Percentiles rank a stretch among this genome's conserved stretches.
Conservation (phyloP, 2,888 invertebrate species). For the Halictus quadricinctus region DNA sequence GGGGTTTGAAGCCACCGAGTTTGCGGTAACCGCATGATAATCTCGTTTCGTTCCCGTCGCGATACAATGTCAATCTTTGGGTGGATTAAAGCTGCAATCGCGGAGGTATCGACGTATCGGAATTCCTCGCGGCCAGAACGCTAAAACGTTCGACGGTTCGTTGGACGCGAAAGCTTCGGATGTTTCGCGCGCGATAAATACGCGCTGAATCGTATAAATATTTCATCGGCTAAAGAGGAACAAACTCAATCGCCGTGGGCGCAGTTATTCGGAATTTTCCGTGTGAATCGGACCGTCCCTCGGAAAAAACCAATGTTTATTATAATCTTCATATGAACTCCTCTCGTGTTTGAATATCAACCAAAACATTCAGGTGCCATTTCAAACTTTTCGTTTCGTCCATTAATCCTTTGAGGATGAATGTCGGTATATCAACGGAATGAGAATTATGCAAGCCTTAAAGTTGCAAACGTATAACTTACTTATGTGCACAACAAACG, state of each 20-base stretch:
- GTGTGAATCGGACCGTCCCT: neutral
- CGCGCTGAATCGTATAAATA: conserved; percentile 9
- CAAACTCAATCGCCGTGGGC: neutral
- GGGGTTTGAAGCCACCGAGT: neutral
- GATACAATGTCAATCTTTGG: conserved; percentile 25
- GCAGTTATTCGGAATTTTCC: neutral
- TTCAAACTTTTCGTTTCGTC: neutral
- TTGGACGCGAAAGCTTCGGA: conserved; percentile 19
- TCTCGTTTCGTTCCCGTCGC: conserved; percentile 10
- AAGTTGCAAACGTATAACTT: neutral
- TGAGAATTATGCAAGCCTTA: neutral
- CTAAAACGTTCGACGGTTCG: conserved; percentile 22
- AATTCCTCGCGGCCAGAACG: conserved; percentile 13
- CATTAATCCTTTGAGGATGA: neutral
- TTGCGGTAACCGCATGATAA: conserved; percentile 21
- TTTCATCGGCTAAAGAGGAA: conserved; percentile 4
- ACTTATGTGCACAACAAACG: neutral
- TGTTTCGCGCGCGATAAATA: conserved; percentile 1
- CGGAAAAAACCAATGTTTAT: neutral
- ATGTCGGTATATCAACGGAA: too few relatives aligned
- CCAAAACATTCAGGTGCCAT: neutral
- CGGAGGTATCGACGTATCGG: conserved; percentile 18
- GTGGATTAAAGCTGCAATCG: conserved; percentile 19
- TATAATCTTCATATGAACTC: neutral
- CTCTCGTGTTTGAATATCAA: neutral